Evolutionary conservation across 37 sponge, comb jelly and placozoan species (phyloP).

Genomic region (Diacarnus erythraeanus): DNA sequence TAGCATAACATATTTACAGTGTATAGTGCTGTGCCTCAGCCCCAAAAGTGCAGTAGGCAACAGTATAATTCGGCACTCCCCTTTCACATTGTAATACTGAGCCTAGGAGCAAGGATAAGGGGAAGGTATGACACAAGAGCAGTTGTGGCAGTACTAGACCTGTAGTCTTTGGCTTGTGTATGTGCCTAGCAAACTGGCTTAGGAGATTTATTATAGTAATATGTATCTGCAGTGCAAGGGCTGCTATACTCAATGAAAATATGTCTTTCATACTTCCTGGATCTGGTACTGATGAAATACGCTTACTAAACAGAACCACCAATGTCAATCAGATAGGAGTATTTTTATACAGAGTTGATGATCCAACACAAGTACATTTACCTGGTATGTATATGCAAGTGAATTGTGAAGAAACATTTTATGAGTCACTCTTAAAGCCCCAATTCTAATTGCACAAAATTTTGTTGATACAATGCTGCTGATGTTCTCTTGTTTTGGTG

Average conservation of each 20-base stretch:
- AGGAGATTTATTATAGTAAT: not conserved
- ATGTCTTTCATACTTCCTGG: not conserved
- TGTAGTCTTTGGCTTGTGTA: not conserved
- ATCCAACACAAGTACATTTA: not conserved
- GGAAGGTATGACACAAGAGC: no score
- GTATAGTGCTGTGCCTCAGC: no score
- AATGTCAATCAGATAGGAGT: slow-evolving; percentile 2
- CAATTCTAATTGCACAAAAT: no score
- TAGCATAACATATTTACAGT: no score
- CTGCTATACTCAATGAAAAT: not conserved
- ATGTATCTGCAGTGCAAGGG: not conserved
- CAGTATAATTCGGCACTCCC: no score
- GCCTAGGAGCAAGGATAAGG: no score
- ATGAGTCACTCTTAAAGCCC: no score
- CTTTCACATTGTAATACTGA: no score
- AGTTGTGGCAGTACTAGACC: no score
- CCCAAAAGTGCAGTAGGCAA: no score
- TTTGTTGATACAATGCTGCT: not conserved
- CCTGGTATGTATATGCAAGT: no score
- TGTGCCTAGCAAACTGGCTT: not conserved
- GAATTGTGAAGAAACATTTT: no score
- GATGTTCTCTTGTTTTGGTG: not conserved
- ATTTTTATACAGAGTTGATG: not conserved
- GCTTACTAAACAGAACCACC: not conserved
- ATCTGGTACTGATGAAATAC: not conserved